Percentiles rank a stretch among this genome's conserved stretches.
Conservation (phyloP, 2,113 vertebrate genomes). For the Gymnocephalus cernua region DNA sequence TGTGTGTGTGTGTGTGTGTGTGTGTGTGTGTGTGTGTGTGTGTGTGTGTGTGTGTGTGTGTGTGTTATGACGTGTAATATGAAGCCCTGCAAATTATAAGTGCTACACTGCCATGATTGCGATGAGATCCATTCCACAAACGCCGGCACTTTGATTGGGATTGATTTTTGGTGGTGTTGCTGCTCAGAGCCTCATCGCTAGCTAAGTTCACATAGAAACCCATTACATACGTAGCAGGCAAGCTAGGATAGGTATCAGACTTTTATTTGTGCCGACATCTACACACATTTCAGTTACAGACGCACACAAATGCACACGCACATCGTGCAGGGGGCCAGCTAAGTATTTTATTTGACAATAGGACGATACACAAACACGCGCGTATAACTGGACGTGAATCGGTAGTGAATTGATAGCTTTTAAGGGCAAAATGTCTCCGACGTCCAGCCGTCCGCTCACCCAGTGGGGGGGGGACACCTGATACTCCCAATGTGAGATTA, state of each 20-base stretch:
- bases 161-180: neutral
- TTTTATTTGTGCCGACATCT: neutral
- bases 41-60: neutral
- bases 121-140: neutral
- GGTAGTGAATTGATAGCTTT: neutral
- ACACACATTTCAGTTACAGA: neutral
- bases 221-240: constrained; percentile 6
- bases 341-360: neutral
- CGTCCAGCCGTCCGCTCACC: neutral
- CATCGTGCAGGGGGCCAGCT: too few species aligned
- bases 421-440: constrained; percentile 18
- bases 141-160: neutral
- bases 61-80: constrained; percentile 17
- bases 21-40: neutral
- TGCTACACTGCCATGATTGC: neutral
- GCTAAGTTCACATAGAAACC: constrained; percentile 12
- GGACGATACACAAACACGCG: neutral
- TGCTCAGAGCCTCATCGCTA: neutral
- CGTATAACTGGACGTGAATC: neutral
- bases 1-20: constrained; percentile 11
- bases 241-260: constrained; percentile 1
- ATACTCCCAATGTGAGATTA: constrained; percentile 20
- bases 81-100: neutral
- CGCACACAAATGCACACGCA: neutral
- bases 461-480: constrained; percentile 8